phyloP scores from a whole-genome alignment of 2,797 vertebrate genomes.

The Acipenser oxyrinchus region DNA sequence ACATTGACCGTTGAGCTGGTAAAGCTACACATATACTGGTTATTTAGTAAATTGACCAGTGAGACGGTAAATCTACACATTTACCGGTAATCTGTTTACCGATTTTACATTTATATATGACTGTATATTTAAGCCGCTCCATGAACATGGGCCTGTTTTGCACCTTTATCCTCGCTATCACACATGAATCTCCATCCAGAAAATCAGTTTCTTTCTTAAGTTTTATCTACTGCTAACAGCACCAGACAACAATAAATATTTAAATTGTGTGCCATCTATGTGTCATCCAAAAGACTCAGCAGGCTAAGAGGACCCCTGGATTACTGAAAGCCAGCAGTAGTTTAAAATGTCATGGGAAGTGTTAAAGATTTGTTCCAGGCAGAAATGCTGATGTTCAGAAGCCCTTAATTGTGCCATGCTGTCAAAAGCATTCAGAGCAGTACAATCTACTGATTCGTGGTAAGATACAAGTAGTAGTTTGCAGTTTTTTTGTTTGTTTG shows the following conservation, averaged over 20 bases:
- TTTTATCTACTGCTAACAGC: slow-evolving; percentile 7
- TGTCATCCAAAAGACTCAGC: not conserved
- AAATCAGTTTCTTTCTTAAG: not conserved
- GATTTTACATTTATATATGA: no score
- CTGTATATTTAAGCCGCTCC: not conserved
- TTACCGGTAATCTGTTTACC: no score
- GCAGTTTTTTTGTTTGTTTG: no score
- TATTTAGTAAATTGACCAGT: no score
- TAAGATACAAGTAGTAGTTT: no score
- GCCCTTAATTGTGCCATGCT: not conserved
- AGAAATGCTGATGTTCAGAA: not conserved
- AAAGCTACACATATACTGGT: no score
- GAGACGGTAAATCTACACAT: no score
- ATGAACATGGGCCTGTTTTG: not conserved
- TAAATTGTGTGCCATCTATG: slow-evolving; percentile 5
- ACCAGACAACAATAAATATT: not conserved
- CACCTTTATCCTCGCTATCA: not conserved
- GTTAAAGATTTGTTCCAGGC: not conserved
- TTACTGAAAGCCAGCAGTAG: not conserved
- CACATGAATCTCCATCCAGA: not conserved
- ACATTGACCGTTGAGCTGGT: no score
- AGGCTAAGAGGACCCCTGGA: not conserved
- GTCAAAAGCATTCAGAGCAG: not conserved
- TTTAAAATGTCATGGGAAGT: slow-evolving; percentile 11
- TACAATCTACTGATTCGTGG: not conserved